Evolutionary conservation across 2,888 invertebrate species (phyloP).

Genomic region (Choreutis nemorana): DNA sequence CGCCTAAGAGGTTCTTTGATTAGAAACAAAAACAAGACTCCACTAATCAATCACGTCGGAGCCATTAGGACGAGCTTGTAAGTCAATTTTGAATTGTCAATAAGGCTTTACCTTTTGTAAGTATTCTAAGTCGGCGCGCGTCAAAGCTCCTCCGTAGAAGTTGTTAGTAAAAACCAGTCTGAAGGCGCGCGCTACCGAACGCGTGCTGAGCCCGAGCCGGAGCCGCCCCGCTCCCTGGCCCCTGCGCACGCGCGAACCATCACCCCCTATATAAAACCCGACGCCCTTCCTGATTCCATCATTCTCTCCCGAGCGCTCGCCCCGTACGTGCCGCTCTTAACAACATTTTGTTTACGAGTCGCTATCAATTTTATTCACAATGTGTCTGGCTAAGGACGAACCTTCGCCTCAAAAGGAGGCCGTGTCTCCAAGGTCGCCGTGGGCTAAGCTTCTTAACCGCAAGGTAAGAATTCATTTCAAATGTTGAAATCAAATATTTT

Average conservation of each 20-base stretch:
- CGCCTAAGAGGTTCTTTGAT: slow-evolving; percentile 4
- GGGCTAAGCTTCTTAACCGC: slow-evolving; percentile 62
- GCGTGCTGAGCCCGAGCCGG: slow-evolving; percentile 44
- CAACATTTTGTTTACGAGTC: slow-evolving; percentile 51
- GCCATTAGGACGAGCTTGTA: too few species aligned
- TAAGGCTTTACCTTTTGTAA: slow-evolving; percentile 31
- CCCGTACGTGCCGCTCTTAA: slow-evolving; percentile 39
- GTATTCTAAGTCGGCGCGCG: slow-evolving; percentile 42
- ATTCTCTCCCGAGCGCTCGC: slow-evolving; percentile 52
- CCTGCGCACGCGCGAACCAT: slow-evolving; percentile 28
- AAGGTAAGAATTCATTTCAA: slow-evolving; percentile 58
- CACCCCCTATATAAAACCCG: slow-evolving; percentile 38
- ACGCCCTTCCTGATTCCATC: slow-evolving; percentile 55
- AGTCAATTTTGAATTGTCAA: too few species aligned
- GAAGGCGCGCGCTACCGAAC: slow-evolving; percentile 52
- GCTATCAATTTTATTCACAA: slow-evolving; percentile 42
- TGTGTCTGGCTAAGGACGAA: slow-evolving; percentile 65
- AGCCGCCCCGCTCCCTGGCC: slow-evolving; percentile 24
- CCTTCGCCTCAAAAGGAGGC: slow-evolving; percentile 50
- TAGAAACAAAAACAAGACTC: slow-evolving; percentile 7
- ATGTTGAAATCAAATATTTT: too few species aligned
- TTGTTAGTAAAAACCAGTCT: slow-evolving; percentile 48
- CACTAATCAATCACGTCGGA: slow-evolving; percentile 6
- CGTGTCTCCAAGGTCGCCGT: slow-evolving; percentile 59
- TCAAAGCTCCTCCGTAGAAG: slow-evolving; percentile 60